phyloP scores from a whole-genome alignment of 2,888 invertebrate genomes.

The Melipona beecheii region DNA sequence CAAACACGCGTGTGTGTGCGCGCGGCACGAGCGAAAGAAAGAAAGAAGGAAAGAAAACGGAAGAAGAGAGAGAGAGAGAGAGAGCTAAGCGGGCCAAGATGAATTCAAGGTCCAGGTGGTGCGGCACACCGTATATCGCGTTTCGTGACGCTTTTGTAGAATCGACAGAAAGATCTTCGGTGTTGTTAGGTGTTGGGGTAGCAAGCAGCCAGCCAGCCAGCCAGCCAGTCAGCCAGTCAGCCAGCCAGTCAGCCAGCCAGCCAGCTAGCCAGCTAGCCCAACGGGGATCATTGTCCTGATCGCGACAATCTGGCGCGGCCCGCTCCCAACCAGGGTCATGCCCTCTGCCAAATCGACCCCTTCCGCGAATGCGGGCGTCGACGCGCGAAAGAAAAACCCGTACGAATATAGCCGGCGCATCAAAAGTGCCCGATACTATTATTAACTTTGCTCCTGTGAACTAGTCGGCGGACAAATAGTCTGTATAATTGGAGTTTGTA shows the following conservation, averaged over 20 bases:
- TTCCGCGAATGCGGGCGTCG: conserved; percentile 55
- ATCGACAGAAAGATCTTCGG: conserved; percentile 57
- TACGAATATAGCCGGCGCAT: conserved; percentile 54
- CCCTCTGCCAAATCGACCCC: conserved; percentile 66
- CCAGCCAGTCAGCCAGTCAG: conserved; percentile 4
- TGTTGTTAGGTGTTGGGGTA: conserved; percentile 25
- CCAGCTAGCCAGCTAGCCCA: conserved; percentile 37
- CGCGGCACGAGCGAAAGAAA: conserved; percentile 30
- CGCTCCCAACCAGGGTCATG: conserved; percentile 45
- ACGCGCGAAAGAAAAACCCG: conserved; percentile 50
- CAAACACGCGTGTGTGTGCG: not conserved
- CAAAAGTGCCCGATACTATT: conserved; percentile 24
- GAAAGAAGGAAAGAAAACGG: not conserved
- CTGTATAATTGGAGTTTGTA: too few species aligned
- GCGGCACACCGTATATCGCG: conserved; percentile 31
- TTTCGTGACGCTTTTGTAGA: conserved; percentile 61
- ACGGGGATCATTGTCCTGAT: conserved; percentile 69
- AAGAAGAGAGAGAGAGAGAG: not conserved
- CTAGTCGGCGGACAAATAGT: too few species aligned
- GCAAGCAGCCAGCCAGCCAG: conserved; percentile 51
- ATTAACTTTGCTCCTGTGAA: too few species aligned
- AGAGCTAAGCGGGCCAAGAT: conserved; percentile 51
- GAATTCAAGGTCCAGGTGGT: conserved; percentile 67
- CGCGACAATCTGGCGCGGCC: conserved; percentile 66
- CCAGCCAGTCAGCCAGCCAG: too few species aligned